phyloP scores from a whole-genome alignment of 2,797 vertebrate species.

The Myotis daubentonii region DNA sequence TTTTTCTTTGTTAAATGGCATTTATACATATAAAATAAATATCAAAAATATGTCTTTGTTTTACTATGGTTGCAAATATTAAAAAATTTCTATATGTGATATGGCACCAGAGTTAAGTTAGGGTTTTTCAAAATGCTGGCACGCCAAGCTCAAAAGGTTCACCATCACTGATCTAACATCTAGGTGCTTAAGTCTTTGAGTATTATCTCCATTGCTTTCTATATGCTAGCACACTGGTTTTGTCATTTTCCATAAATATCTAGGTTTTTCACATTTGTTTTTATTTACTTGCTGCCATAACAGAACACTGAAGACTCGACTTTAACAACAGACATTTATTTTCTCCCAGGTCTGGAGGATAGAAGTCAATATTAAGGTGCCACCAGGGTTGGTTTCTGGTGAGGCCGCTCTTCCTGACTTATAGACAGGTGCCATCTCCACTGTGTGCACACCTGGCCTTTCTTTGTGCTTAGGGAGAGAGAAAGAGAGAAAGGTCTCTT shows the following conservation, averaged over 20 bases:
- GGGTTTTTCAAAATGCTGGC: too few relatives aligned
- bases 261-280: neutral
- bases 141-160: too few relatives aligned
- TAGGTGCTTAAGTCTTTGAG: neutral
- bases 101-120: too few relatives aligned
- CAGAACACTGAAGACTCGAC: neutral
- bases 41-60: too few relatives aligned
- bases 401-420: neutral
- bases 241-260: neutral
- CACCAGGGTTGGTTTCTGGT: neutral
- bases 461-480: neutral
- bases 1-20: too few relatives aligned
- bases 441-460: neutral
- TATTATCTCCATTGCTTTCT: neutral
- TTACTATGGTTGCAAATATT: too few relatives aligned
- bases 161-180: neutral
- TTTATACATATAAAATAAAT: too few relatives aligned
- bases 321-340: constrained; percentile 8
- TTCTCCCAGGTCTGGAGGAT: neutral
- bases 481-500: neutral
- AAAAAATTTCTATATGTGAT: too few relatives aligned
- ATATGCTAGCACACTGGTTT: neutral
- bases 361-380: neutral
- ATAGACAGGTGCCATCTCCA: neutral
- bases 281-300: neutral